Evolutionary conservation across 2,888 invertebrate genomes (phyloP), one percentile per base, ranked within the genome.

Genomic region (Lasioglossum zephyrum): DNA sequence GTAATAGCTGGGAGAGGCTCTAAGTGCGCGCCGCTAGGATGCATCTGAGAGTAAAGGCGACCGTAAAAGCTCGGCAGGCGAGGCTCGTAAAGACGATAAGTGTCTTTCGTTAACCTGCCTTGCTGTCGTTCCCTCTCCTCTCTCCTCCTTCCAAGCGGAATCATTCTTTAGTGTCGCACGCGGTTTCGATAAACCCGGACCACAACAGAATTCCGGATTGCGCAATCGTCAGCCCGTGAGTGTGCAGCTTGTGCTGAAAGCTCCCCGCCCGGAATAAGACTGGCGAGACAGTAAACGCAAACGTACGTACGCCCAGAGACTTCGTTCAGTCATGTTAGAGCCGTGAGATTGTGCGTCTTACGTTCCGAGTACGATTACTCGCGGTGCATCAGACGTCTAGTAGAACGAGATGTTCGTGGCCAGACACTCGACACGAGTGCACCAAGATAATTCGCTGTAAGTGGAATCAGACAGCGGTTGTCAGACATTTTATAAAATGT

Each of bases 1-100:
- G 41, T 84, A 83, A 84, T 78, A 78, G 73, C 18, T 44, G 60
- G 84, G 70, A 74, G 74, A 84, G 84, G 77, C 36, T 53, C 70
- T 84, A 83, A 84, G 84, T 84, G 84, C 84, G 76, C 70, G 41
- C 18, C 31, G 39, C 11, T 31, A 0, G 63, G 57, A 84, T 84
- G 84, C 84, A 84, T 84, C 84, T 41, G n/a, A 60, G 73, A 77
- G 73, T 44, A 66, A 53, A 73, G 41, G 69, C 57, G 53, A 57
- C 26, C 84, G 84, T 84, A 83, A 84, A 84, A 84, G 84, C 83
- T 73, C 41, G 73, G 53, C 69, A 77, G 16, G 57, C 66, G 53
- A 41, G 57, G 69, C 49, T 49, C 84, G 73, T 84, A 84, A 84
- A 84, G 84, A 83, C 84, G 78, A 84, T 84, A 79, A 83, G 78